Conservation (phyloP, 2,113 vertebrate species). For the Callipepla californica region DNA sequence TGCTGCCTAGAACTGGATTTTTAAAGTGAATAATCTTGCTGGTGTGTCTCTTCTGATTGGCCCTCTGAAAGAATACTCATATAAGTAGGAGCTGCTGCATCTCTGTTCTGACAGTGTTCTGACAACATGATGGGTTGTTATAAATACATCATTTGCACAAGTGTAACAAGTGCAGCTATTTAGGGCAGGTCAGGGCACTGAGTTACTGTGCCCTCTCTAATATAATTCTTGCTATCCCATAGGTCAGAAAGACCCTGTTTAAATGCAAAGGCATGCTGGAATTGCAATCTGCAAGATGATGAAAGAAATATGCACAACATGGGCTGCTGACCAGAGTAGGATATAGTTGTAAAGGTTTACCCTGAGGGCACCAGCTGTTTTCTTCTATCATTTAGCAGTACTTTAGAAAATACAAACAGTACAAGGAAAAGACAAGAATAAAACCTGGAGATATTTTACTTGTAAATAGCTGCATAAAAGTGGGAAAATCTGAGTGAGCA, state of each 20-base stretch:
- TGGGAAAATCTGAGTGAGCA: neutral
- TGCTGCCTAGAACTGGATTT: neutral
- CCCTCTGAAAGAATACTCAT: conserved; percentile 29
- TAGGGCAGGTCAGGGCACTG: conserved; percentile 1
- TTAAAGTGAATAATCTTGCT: neutral
- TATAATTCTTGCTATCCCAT: neutral
- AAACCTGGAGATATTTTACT: neutral
- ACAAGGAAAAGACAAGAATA: neutral
- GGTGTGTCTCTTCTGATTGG: conserved; percentile 7
- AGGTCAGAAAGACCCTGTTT: conserved; percentile 6
- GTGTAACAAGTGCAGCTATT: conserved; percentile 15
- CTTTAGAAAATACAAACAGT: neutral
- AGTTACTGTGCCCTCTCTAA: neutral
- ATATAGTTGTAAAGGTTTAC: neutral
- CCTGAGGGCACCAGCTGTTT: conserved; percentile 31
- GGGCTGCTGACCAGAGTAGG: conserved; percentile 1
- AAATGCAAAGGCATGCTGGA: conserved; percentile 38
- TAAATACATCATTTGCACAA: conserved; percentile 33
- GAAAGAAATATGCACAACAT: neutral
- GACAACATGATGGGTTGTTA: neutral
- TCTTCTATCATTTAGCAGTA: neutral
- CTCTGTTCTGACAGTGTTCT: neutral
- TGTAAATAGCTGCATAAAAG: neutral
- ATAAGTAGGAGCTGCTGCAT: neutral
- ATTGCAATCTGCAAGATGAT: conserved; percentile 35